Evolutionary conservation across 1,140 invertebrate species (phyloP).

Genomic region (Calliopsis andreniformis): DNA sequence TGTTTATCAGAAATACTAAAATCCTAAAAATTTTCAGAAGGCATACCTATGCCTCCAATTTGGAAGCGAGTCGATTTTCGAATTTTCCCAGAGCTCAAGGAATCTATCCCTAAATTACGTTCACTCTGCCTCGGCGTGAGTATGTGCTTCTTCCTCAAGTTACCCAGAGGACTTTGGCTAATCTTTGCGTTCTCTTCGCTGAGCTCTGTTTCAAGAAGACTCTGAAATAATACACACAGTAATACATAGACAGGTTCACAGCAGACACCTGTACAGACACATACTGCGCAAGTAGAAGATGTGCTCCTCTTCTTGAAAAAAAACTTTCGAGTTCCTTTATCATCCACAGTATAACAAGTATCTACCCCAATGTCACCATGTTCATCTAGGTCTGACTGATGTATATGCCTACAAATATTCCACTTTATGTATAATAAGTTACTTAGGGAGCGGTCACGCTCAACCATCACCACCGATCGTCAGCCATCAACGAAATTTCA

Average conservation of each 20-base stretch:
- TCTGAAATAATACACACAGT: constrained; percentile 79
- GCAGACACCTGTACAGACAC: constrained; percentile 50
- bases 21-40: neutral
- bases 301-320: constrained; percentile 93
- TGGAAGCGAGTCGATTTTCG: constrained; percentile 77
- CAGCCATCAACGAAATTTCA: too few species aligned
- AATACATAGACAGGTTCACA: neutral
- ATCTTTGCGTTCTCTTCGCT: constrained; percentile 86
- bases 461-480: too few species aligned
- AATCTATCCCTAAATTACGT: constrained; percentile 83
- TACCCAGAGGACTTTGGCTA: constrained; percentile 90
- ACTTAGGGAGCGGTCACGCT: too few species aligned
- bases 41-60: constrained; percentile 85
- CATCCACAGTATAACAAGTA: constrained; percentile 85
- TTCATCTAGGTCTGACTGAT: constrained; percentile 86
- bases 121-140: constrained; percentile 91
- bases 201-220: constrained; percentile 89
- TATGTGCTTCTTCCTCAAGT: constrained; percentile 87
- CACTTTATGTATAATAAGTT: neutral
- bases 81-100: constrained; percentile 69
- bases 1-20: neutral
- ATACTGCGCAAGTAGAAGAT: constrained; percentile 91
- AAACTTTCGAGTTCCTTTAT: constrained; percentile 88
- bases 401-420: constrained; percentile 85
- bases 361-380: constrained; percentile 82